Conservation (phyloP, 53 echinoderm and acorn worm genomes). For the Paelopatides confundens region DNA sequence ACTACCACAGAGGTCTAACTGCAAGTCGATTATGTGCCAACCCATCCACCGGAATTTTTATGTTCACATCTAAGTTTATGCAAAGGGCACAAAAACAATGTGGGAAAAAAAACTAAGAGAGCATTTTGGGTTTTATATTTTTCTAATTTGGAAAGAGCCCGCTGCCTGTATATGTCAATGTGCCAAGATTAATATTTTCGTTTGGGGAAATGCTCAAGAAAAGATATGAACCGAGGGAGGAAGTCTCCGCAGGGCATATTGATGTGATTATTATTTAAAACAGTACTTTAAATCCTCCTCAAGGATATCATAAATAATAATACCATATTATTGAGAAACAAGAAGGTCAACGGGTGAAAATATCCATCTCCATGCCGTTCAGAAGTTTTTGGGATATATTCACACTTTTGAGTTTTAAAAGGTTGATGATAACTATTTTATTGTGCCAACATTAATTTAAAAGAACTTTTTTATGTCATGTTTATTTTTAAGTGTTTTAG, state of each 20-base stretch:
- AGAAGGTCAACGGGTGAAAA: too few relatives aligned
- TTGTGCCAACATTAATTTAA: too few relatives aligned
- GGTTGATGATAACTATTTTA: too few relatives aligned
- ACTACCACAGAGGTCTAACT: conserved; percentile 44
- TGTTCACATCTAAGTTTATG: neutral
- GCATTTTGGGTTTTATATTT: conserved; percentile 9
- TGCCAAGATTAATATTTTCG: conserved; percentile 3
- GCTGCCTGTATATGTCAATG: conserved; percentile 39
- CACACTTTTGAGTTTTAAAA: too few relatives aligned
- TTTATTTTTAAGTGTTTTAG: too few relatives aligned
- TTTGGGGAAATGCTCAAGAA: neutral
- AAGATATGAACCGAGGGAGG: neutral
- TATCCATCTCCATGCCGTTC: too few relatives aligned
- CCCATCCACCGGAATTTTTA: neutral
- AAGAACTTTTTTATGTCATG: too few relatives aligned
- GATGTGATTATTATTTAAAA: too few relatives aligned
- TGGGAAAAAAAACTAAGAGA: neutral
- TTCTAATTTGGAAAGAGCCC: neutral
- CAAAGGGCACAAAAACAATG: neutral
- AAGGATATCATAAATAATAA: too few relatives aligned
- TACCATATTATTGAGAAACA: too few relatives aligned
- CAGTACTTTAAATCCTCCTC: too few relatives aligned
- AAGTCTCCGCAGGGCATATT: neutral
- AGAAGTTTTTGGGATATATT: too few relatives aligned
- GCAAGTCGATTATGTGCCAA: neutral